Evolutionary conservation across 2,113 vertebrate genomes (phyloP), one percentile per base, ranked within the genome.

Genomic region (Taurulus bubalis): DNA sequence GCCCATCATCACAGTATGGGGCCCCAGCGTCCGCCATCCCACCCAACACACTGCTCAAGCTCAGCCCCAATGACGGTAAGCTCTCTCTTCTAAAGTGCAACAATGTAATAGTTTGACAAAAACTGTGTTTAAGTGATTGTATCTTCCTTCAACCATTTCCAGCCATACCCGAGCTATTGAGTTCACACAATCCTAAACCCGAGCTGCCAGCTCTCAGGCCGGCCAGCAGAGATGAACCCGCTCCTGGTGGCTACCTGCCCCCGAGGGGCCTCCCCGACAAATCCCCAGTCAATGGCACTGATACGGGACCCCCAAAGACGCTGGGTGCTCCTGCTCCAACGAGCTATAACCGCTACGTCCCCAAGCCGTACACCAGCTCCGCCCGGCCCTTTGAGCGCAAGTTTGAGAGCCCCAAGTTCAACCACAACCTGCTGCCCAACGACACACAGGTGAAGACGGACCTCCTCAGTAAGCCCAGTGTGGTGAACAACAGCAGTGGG

Each of bases 381-480:
- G 96, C 96, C 5, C 95, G 97, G 53, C 96, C 96, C 2, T 98
- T 97, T 62, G 98, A 99, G 88, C 97, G 98, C 93, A 99, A 99
- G 93, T 99, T 99, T 49, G 98, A 99, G 85, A 99, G 98, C 79
- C 98, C 98, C 0, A 99, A 99, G 90, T 99, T 99, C 95, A 99
- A 97, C 92, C 98, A 99, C 90, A 99, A 99, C 88, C 96, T 99
- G 87, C 93, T 99, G 93, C 97, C 98, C 84, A 97, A 97, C 55
- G 97, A 99, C 94, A 93, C 93, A 1, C 86, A 92, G 49, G 94
- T 93, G 86, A 98, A 97, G 79, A 90, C 95, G 1, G 97, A 98
- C 64, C 87, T 96, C 84, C 90, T 95, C 81, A 32, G 94, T 8
- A 97, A 97, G 75, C 89, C 95, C 0, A 66, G 87, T 0, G 74